Evolutionary conservation across 2,797 vertebrate species (phyloP).

Genomic region (Eidolon dupreanum): DNA sequence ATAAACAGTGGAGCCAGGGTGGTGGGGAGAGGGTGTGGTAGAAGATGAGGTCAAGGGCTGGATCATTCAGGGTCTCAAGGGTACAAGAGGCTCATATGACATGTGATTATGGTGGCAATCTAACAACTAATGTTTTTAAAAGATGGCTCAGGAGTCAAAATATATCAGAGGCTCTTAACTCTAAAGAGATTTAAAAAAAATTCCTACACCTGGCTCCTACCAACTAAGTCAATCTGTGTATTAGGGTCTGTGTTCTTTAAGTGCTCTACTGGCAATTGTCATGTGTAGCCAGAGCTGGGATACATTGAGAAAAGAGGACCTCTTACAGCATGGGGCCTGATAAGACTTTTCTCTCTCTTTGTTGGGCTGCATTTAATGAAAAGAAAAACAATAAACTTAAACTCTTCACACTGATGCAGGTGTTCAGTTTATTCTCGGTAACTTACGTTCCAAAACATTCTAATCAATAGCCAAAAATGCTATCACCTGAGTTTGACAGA

Average conservation of each 20-base stretch:
- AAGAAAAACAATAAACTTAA: conserved; percentile 36
- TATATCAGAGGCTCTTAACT: neutral
- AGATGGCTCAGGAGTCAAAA: neutral
- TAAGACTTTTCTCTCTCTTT: neutral
- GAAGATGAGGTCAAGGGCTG: neutral
- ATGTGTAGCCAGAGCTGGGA: neutral
- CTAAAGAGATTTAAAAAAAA: neutral
- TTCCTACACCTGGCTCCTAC: neutral
- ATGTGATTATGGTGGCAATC: neutral
- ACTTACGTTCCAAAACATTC: conserved; percentile 33
- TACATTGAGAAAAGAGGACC: neutral
- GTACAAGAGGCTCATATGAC: neutral
- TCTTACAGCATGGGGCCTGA: neutral
- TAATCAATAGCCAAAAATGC: conserved; percentile 34
- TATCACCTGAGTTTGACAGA: neutral
- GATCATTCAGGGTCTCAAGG: neutral
- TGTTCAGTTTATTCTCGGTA: conserved; percentile 8
- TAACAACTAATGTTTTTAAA: neutral
- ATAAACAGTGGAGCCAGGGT: neutral
- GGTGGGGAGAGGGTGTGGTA: no score
- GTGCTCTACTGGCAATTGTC: neutral
- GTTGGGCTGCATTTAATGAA: neutral
- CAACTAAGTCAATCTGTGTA: neutral
- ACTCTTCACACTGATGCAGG: neutral
- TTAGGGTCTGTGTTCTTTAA: neutral